Conservation (phyloP, 2,797 vertebrate genomes). For the Sparidentex hasta region DNA sequence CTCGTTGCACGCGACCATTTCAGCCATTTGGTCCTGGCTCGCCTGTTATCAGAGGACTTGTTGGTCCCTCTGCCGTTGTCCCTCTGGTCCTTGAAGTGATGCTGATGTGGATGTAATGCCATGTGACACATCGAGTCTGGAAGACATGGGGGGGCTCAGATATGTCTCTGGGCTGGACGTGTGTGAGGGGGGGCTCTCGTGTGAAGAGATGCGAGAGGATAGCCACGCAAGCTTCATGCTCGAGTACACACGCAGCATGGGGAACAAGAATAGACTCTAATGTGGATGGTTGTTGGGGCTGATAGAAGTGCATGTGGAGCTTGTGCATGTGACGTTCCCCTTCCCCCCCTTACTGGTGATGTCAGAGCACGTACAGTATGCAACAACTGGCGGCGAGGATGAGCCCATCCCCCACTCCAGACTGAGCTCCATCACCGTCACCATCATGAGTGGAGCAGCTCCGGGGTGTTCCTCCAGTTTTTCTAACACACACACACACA, state of each 20-base stretch:
- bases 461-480: slow-evolving; percentile 38
- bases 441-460: slow-evolving; percentile 16
- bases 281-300: slow-evolving; percentile 47
- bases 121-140: slow-evolving; percentile 62
- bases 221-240: slow-evolving; percentile 48
- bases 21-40: background rate
- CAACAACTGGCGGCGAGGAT: slow-evolving; percentile 35
- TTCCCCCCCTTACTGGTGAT: slow-evolving; percentile 53
- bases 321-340: slow-evolving; percentile 60
- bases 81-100: slow-evolving; percentile 45
- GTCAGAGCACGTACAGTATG: slow-evolving; percentile 63
- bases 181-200: background rate
- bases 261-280: slow-evolving; percentile 54
- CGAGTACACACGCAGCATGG: slow-evolving; percentile 38
- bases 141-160: slow-evolving; percentile 39
- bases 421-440: slow-evolving; percentile 49
- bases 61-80: slow-evolving; percentile 29
- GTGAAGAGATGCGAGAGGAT: slow-evolving; percentile 47
- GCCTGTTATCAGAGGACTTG: slow-evolving; percentile 43
- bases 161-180: slow-evolving; percentile 33
- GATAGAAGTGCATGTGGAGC: slow-evolving; percentile 54
- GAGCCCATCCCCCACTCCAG: slow-evolving; percentile 52
- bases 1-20: slow-evolving; percentile 24
- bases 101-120: slow-evolving; percentile 62
- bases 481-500: slow-evolving; percentile 16